A percentile compares a stretch with the other conserved stretches of the same genome.
Conservation (phyloP, 2,888 invertebrate genomes). For the Nezara viridula region DNA sequence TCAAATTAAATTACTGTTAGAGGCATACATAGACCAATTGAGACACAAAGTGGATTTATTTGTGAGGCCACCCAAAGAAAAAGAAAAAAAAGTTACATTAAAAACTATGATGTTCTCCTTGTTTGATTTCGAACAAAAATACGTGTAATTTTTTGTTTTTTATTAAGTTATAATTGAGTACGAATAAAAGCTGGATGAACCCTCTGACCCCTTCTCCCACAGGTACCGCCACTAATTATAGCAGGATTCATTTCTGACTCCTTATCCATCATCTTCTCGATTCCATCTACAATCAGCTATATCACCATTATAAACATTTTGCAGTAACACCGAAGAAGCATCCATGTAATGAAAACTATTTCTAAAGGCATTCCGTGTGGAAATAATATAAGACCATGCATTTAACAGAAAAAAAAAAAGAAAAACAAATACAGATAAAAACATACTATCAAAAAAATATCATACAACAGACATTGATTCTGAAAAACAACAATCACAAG, state of each 20-base stretch:
- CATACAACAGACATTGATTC: not conserved
- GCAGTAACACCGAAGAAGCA: not conserved
- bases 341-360: not conserved
- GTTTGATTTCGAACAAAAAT: too few species aligned
- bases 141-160: too few species aligned
- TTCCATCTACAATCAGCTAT: not conserved
- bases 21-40: too few species aligned
- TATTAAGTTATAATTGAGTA: too few species aligned
- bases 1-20: not conserved
- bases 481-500: not conserved
- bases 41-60: too few species aligned
- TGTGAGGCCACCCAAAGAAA: too few species aligned
- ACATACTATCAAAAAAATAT: not conserved
- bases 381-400: slow-evolving; percentile 2
- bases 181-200: too few species aligned
- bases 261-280: not conserved
- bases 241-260: too few species aligned
- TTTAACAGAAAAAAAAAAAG: not conserved
- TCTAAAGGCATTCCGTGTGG: not conserved
- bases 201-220: too few species aligned
- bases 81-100: too few species aligned
- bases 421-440: slow-evolving; percentile 14
- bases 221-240: too few species aligned
- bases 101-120: too few species aligned
- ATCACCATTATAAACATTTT: not conserved